Evolutionary conservation across 2,113 vertebrate genomes (phyloP), one percentile per base, ranked within the genome.

Genomic region (Alectura lathami): DNA sequence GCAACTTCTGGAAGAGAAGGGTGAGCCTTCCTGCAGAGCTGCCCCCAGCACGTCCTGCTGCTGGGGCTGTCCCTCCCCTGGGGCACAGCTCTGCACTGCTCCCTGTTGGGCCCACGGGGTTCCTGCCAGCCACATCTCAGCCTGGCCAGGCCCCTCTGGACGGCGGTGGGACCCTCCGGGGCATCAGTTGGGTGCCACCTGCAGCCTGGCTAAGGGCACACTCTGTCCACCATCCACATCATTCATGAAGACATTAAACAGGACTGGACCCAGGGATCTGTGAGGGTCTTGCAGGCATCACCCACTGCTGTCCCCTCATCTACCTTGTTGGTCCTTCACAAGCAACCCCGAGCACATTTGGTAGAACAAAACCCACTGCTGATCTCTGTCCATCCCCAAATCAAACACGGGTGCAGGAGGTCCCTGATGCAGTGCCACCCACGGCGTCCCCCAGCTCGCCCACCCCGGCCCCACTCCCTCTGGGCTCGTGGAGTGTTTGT

Each of bases 381-480:
- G 16, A 17, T 13, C 23, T 48, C 47, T n/a, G 27, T 1, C 1
- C 45, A 22, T 4, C 32, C 66, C 79, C 13, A 15, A 50, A 11
- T 0, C 23, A 22, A n/a, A 20, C 56, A 6, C 0, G 3, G 36
- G 13, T 26, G n/a, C 38, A 17, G 38, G 43, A 1, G 0, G 43
- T 47, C 17, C 30, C 57, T 23, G 9, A 36, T 34, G 9, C 9
- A 9, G 57, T 21, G 36, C n/a, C 57, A 36, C 57, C n/a, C 14
- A 15, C 13, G 22, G 13, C 24, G 57, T 14, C 57, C 57, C 8
- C 9, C 22, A 21, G 57, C 53, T 56, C 10, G 17, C 53, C 30
- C 16, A 17, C 30, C 32, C 54, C 18, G 54, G 18, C 18, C 30
- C 18, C 11, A 11, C 54, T 56, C 54, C 20, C 30, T n/a, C n/a